Conservation (phyloP, 1,140 invertebrate species). For the Carcinoscorpius rotundicauda region DNA sequence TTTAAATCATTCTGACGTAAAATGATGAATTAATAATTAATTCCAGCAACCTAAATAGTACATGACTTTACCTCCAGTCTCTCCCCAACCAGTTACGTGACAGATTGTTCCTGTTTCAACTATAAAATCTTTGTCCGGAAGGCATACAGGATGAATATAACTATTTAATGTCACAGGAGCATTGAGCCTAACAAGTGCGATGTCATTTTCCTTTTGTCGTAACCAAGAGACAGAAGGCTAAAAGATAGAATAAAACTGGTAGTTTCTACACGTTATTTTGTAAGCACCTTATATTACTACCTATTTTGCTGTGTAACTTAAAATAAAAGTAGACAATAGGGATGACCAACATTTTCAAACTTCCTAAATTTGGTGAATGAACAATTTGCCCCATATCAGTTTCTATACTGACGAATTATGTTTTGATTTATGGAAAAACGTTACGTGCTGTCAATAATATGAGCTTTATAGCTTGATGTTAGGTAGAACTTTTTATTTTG, state of each 20-base stretch:
- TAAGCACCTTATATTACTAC: background rate
- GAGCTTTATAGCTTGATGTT: too few species aligned
- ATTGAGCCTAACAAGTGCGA: conserved; percentile 46
- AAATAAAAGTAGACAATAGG: too few species aligned
- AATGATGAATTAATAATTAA: too few species aligned
- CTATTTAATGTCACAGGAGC: conserved; percentile 39
- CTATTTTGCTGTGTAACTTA: background rate
- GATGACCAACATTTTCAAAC: too few species aligned
- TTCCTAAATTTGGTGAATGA: too few species aligned
- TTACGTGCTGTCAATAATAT: too few species aligned
- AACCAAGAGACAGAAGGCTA: conserved; percentile 8
- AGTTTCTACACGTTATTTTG: background rate
- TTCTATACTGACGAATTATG: too few species aligned
- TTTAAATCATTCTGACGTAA: too few species aligned
- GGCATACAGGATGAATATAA: conserved; percentile 33
- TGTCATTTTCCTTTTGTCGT: conserved; percentile 38
- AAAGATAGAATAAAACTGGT: background rate
- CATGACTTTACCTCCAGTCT: conserved; percentile 9
- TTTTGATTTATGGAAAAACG: too few species aligned
- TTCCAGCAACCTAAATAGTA: too few species aligned
- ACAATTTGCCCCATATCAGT: too few species aligned
- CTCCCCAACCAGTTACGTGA: conserved; percentile 21
- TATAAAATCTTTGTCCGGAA: conserved; percentile 25
- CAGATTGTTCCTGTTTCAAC: conserved; percentile 16
- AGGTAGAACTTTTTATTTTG: too few species aligned